Conservation (phyloP, 2,888 invertebrate genomes). For the Amiota communis region DNA sequence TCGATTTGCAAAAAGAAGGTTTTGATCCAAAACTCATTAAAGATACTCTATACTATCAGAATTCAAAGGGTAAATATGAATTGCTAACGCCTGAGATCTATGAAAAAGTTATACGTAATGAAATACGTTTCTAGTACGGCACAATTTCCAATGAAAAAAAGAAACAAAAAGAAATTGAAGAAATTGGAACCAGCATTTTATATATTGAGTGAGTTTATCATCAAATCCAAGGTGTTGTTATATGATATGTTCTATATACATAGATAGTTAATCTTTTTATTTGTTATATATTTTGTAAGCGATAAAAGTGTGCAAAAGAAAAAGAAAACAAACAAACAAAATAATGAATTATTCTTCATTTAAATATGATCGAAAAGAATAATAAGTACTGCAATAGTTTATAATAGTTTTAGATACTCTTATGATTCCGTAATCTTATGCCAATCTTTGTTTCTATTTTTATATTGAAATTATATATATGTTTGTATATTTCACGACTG, state of each 20-base stretch:
- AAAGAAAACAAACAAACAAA: background rate
- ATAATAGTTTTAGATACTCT: too few relatives aligned
- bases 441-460: too few relatives aligned
- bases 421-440: too few relatives aligned
- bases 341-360: too few relatives aligned
- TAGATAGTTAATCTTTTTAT: slow-evolving; percentile 38
- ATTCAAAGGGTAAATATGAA: slow-evolving; percentile 81
- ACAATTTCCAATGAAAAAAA: background rate
- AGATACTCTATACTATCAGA: slow-evolving; percentile 88
- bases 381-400: too few relatives aligned
- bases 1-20: slow-evolving; percentile 91
- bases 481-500: too few relatives aligned
- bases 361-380: too few relatives aligned
- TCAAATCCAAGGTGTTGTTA: slow-evolving; percentile 30
- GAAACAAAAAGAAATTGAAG: too few relatives aligned
- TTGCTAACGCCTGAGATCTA: slow-evolving; percentile 81
- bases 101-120: slow-evolving; percentile 82
- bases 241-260: slow-evolving; percentile 33
- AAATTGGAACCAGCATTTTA: background rate
- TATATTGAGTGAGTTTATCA: too few relatives aligned
- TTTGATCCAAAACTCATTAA: slow-evolving; percentile 82
- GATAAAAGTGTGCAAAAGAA: slow-evolving; percentile 19
- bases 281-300: slow-evolving; percentile 65
- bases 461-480: too few relatives aligned
- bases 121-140: slow-evolving; percentile 79